phyloP scores from a whole-genome alignment of 1,140 invertebrate genomes.

The Drosophila truncata region DNA sequence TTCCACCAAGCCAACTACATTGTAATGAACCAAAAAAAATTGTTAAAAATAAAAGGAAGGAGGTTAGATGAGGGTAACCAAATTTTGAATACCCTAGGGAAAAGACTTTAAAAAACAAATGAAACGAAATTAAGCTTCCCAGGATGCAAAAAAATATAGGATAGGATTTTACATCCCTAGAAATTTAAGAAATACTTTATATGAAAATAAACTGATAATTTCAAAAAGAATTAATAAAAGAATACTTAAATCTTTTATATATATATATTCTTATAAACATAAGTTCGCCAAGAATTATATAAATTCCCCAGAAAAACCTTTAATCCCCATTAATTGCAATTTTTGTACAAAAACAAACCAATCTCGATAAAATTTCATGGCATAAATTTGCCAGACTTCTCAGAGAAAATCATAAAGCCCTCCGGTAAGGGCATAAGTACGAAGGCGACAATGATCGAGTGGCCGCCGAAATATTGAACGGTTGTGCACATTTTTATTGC shows the following conservation, averaged over 20 bases:
- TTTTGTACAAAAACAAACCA: neutral
- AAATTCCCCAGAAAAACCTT: neutral
- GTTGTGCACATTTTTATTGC: conserved; percentile 32
- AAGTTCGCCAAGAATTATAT: neutral
- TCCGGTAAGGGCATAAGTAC: conserved; percentile 6
- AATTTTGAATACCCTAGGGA: conserved; percentile 6
- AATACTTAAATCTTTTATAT: neutral
- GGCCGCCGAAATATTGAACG: conserved; percentile 17
- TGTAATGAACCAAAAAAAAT: conserved; percentile 42
- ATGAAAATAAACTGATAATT: neutral
- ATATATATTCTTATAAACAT: neutral
- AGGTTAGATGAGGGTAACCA: neutral
- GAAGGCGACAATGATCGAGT: conserved; percentile 42
- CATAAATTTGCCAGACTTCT: neutral
- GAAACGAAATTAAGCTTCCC: neutral
- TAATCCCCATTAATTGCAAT: neutral
- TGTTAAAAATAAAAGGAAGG: neutral
- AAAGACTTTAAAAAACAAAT: neutral
- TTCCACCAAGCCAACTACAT: conserved; percentile 70
- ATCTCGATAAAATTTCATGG: neutral
- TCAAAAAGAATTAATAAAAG: neutral
- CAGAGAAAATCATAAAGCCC: neutral
- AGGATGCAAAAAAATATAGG: neutral
- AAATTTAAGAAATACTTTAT: no score
- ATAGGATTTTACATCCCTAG: no score